Percentiles rank a stretch among this genome's conserved stretches.
Evolutionary conservation across 2,797 vertebrate genomes (phyloP).

Genomic region (Chelmon rostratus): DNA sequence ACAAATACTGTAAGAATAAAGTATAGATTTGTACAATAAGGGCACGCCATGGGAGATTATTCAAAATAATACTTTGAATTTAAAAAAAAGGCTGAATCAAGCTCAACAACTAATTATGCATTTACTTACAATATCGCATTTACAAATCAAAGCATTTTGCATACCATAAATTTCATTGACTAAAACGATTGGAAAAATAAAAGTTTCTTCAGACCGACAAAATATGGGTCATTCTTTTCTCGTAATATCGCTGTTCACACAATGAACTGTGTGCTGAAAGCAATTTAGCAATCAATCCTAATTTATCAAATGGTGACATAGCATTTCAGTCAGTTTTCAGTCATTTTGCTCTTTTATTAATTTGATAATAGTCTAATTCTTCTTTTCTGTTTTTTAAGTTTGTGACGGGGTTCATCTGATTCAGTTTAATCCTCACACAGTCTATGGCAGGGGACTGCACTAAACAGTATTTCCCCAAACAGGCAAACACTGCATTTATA

Average conservation of each 20-base stretch:
- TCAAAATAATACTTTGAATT: conserved; percentile 70
- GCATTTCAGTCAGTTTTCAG: conserved; percentile 33
- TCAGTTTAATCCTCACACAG: conserved; percentile 25
- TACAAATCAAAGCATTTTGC: conserved; percentile 77
- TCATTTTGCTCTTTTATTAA: conserved; percentile 2
- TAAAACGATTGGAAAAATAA: conserved; percentile 72
- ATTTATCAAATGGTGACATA: conserved; percentile 35
- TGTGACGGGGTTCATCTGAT: conserved; percentile 32
- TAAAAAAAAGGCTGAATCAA: conserved; percentile 65
- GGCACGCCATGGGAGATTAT: conserved; percentile 72
- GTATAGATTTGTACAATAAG: conserved; percentile 75
- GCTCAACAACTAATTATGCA: conserved; percentile 76
- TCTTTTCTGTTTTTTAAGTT: conserved; percentile 23
- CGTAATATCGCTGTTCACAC: conserved; percentile 33
- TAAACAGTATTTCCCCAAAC: conserved; percentile 35
- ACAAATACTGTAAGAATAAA: conserved; percentile 78
- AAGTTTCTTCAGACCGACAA: conserved; percentile 59
- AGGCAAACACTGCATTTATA: conserved; percentile 59
- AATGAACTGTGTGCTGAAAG: conserved; percentile 31
- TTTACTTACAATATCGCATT: conserved; percentile 76
- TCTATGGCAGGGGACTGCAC: conserved; percentile 43
- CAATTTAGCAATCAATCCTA: conserved; percentile 6
- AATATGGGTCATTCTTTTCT: conserved; percentile 51
- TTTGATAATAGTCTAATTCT: not conserved
- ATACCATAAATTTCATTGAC: conserved; percentile 73